Percentiles rank a stretch among this genome's conserved stretches.
Evolutionary conservation across 1,140 invertebrate species (phyloP).

Genomic region (Plodia interpunctella): DNA sequence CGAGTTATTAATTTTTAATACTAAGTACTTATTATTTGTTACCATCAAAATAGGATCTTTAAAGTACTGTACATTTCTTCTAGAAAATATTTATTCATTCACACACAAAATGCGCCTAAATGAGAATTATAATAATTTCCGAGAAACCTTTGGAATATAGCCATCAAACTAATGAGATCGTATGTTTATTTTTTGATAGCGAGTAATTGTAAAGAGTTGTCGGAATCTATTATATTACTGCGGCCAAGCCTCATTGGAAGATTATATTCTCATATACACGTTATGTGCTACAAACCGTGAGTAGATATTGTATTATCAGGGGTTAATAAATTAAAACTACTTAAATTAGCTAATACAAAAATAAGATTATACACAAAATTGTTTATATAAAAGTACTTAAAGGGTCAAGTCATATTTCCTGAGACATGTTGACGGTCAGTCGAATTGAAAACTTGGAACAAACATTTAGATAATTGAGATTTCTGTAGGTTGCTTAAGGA

Average conservation of each 20-base stretch:
- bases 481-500: too few relatives aligned
- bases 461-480: too few relatives aligned
- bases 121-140: constrained; percentile 19
- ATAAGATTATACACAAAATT: not conserved
- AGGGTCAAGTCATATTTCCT: too few relatives aligned
- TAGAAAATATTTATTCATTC: constrained; percentile 17
- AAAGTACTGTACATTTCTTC: constrained; percentile 21
- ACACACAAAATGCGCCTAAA: constrained; percentile 12
- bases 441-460: too few relatives aligned
- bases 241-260: constrained; percentile 3
- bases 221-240: not conserved
- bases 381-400: not conserved
- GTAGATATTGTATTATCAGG: not conserved
- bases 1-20: not conserved
- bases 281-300: not conserved
- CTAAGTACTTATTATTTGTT: not conserved
- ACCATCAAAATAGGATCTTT: constrained; percentile 9
- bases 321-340: constrained; percentile 7
- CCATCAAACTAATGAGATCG: constrained; percentile 29
- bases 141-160: constrained; percentile 22
- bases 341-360: constrained; percentile 3
- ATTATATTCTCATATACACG: not conserved
- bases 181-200: constrained; percentile 20
- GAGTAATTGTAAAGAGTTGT: constrained; percentile 17
- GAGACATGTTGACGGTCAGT: too few relatives aligned